These are phyloP conservation scores for Amiota minor DNA, from an alignment of 2,888 invertebrate species.

Conservation along the genomic window DNA sequence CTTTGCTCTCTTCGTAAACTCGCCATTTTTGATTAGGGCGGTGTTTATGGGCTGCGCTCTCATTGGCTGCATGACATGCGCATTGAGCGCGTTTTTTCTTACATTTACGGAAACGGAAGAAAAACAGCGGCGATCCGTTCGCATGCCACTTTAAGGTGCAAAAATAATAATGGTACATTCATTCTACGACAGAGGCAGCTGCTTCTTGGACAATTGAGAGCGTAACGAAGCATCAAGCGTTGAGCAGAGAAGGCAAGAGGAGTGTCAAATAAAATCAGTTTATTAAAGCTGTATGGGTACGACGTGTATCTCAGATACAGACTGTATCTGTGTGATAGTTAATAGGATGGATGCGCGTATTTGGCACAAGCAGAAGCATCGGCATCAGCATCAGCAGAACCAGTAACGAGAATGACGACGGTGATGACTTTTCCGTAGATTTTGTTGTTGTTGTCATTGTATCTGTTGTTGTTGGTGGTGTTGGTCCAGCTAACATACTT, in stretches of 20 bases:
- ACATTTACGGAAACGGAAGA: slow-evolving; percentile 33
- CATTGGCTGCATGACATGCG: slow-evolving; percentile 69
- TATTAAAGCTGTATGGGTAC: slow-evolving; percentile 27
- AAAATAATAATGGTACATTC: slow-evolving; percentile 65
- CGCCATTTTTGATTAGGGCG: slow-evolving; percentile 73
- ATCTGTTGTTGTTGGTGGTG: slow-evolving; percentile 45
- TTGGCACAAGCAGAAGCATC: slow-evolving; percentile 21
- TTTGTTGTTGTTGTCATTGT: slow-evolving; percentile 54
- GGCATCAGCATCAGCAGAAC: background rate
- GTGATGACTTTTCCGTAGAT: slow-evolving; percentile 5
- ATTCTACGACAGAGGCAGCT: slow-evolving; percentile 22
- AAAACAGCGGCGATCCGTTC: slow-evolving; percentile 34
- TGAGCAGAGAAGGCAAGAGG: background rate
- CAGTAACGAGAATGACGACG: background rate
- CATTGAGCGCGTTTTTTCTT: slow-evolving; percentile 41
- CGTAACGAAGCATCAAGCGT: slow-evolving; percentile 1
- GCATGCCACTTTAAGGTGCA: slow-evolving; percentile 52
- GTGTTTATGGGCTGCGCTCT: slow-evolving; percentile 62
- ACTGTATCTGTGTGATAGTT: background rate
- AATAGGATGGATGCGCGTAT: slow-evolving; percentile 25
- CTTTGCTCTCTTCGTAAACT: slow-evolving; percentile 54
- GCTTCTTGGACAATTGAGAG: background rate
- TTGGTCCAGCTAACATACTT: slow-evolving; percentile 31
- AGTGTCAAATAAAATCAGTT: background rate
- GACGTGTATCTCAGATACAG: slow-evolving; percentile 18